phyloP scores from a whole-genome alignment of 2,113 vertebrate genomes.

The Misgurnus anguillicaudatus region DNA sequence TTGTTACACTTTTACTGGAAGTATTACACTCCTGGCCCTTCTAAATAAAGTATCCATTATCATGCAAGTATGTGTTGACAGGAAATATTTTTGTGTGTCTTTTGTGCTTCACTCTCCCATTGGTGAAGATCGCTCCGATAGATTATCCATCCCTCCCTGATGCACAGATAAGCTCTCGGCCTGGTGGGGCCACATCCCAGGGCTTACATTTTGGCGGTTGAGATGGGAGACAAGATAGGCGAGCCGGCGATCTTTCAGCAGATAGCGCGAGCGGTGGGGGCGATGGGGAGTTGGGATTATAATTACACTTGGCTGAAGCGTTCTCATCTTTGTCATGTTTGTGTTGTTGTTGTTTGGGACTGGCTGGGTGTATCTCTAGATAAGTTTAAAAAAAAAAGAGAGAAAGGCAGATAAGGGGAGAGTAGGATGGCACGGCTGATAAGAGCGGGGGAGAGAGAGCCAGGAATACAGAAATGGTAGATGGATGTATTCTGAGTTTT shows the following conservation, averaged over 20 bases:
- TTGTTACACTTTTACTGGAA: conserved; percentile 34
- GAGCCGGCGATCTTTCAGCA: conserved; percentile 53
- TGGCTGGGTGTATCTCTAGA: conserved; percentile 64
- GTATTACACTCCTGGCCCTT: conserved; percentile 49
- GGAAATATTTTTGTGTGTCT: conserved; percentile 75
- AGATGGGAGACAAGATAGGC: conserved; percentile 69
- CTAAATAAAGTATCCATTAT: conserved; percentile 43
- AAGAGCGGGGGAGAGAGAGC: conserved; percentile 57
- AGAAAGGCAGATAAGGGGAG: conserved; percentile 54
- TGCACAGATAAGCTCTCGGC: conserved; percentile 67
- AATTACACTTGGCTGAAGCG: conserved; percentile 74
- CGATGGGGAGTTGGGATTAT: conserved; percentile 64
- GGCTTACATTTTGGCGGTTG: conserved; percentile 79
- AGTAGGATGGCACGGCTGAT: conserved; percentile 60
- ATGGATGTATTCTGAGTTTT: conserved; percentile 70
- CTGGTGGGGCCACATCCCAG: conserved; percentile 69
- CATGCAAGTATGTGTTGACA: conserved; percentile 49
- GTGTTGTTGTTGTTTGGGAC: conserved; percentile 64
- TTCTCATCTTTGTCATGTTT: conserved; percentile 62
- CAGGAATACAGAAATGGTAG: conserved; percentile 61
- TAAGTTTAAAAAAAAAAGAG: conserved; percentile 61
- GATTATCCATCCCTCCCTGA: conserved; percentile 73
- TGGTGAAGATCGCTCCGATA: conserved; percentile 69
- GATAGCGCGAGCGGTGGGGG: conserved; percentile 57
- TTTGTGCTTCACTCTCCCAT: conserved; percentile 79